Base-by-base conservation (phyloP, 2,113 vertebrate species). In the Halichoerus grypus region DNA sequence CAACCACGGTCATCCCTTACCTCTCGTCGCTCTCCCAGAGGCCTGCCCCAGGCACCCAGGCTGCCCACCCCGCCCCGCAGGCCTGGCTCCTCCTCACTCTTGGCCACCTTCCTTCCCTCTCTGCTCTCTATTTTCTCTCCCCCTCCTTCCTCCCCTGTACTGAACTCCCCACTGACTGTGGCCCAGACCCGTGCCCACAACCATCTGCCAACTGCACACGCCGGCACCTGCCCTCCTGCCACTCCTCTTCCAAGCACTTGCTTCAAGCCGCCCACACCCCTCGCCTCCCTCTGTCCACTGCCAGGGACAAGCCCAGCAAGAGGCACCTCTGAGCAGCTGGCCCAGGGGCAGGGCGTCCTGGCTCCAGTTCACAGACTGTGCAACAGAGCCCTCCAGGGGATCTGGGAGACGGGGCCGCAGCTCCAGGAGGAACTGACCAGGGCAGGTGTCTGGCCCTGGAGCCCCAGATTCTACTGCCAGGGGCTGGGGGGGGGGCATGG, bases 161-260 rank as follows among this genome's bases (percentile, higher is more conserved):
- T 88, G 92, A 88, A 80, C 92, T 97, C 59, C 63, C 97, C 61
- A 94, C 81, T 72, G n/a, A 97, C 92, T 74, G 14, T 22, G 81
- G 96, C 92, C 92, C 96, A 97, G 95, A 95, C 97, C 96, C 65
- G 21, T 97, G 95, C 96, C 98, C 90, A 88, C 63, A 11, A 94
- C 98, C 98, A 97, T 97, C 96, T 98, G 98, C 95, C 92, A 39
- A 53, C 87, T 95, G 84, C 89, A 94, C 93, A 88, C 0, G 57
- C 96, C 94, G 91, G 55, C 76, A 72, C 13, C 65, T 31, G 15
- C 88, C 55, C 92, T 96, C 49, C 86, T n/a, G 71, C 87, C 39
- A 71, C 57, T 77, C 95, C 74, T 92, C 88, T 90, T 93, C 93
- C 93, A 77, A 96, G 85, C 86, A 97, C 92, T 96, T 97, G 92